phyloP scores from a whole-genome alignment of 2,797 vertebrate genomes.

The Sarcophilus harrisii region DNA sequence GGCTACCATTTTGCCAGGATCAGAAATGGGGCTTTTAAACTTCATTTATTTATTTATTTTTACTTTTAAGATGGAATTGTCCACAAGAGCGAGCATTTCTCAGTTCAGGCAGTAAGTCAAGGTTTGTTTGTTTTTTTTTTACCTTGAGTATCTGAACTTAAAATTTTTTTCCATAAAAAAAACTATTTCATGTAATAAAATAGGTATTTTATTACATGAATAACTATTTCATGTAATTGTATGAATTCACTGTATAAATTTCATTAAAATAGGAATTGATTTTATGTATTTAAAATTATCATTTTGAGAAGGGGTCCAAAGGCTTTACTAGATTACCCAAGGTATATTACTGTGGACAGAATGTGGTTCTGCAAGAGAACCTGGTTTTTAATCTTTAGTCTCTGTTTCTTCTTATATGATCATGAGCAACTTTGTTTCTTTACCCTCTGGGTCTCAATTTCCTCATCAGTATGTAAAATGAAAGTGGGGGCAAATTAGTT shows the following conservation, averaged over 20 bases:
- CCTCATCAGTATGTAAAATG: not conserved
- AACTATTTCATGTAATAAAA: too few species aligned
- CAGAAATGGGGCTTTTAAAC: not conserved
- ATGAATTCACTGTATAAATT: not conserved
- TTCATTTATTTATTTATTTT: not conserved
- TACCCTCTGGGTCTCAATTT: not conserved
- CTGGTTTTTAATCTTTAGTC: not conserved
- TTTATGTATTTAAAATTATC: not conserved
- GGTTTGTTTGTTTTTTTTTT: not conserved
- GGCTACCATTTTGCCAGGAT: not conserved
- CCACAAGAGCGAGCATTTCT: fast-evolving
- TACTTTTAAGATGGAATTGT: not conserved
- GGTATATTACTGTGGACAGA: not conserved
- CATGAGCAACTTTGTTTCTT: not conserved
- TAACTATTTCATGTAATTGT: not conserved
- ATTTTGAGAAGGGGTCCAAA: not conserved
- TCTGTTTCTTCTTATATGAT: not conserved
- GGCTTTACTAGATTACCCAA: not conserved
- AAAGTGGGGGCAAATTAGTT: not conserved
- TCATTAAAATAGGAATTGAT: not conserved
- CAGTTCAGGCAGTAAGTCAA: not conserved
- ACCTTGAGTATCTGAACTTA: not conserved
- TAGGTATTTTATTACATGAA: too few species aligned
- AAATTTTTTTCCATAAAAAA: not conserved
- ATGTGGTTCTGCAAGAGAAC: not conserved